Percentiles rank a stretch among this genome's conserved stretches.
Conservation (phyloP, 2,888 invertebrate genomes). For the Scaptomyza cyrtandrae region DNA sequence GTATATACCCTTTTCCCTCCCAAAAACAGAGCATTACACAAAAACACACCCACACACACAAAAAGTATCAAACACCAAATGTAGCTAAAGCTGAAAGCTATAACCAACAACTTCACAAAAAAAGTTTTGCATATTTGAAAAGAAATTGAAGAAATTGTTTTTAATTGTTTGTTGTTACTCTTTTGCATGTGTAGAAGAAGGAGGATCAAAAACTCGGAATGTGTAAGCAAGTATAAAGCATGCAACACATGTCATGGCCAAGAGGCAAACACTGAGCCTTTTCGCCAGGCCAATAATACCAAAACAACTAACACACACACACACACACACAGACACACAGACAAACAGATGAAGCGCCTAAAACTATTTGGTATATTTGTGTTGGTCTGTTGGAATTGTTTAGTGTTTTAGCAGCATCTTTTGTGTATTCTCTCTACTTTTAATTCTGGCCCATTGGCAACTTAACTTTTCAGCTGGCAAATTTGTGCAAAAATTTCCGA, state of each 20-base stretch:
- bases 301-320: conserved; percentile 24
- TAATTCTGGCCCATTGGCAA: conserved; percentile 7
- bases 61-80: conserved; percentile 11
- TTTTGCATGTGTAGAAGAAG: too few species aligned
- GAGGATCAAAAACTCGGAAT: conserved; percentile 8
- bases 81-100: not conserved
- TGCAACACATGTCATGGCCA: conserved; percentile 49
- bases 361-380: conserved; percentile 52
- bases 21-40: not conserved
- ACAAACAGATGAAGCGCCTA: conserved; percentile 20
- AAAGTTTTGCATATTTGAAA: conserved; percentile 67
- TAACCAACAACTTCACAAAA: conserved; percentile 15
- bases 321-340: conserved; percentile 5
- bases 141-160: conserved; percentile 69
- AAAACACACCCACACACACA: too few species aligned
- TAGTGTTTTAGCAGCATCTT: conserved; percentile 6
- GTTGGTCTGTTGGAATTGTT: conserved; percentile 39
- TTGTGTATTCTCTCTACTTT: too few species aligned
- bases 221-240: conserved; percentile 19
- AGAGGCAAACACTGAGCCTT: conserved; percentile 42
- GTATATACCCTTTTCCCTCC: too few species aligned
- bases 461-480: conserved; percentile 58
- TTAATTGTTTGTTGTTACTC: conserved; percentile 63
- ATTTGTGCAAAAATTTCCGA: conserved; percentile 41
- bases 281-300: conserved; percentile 70